A percentile compares a stretch with the other conserved stretches of the same genome.
Evolutionary conservation across 2,888 invertebrate species (phyloP).

Genomic region (Mongoloraphidia duomilia): DNA sequence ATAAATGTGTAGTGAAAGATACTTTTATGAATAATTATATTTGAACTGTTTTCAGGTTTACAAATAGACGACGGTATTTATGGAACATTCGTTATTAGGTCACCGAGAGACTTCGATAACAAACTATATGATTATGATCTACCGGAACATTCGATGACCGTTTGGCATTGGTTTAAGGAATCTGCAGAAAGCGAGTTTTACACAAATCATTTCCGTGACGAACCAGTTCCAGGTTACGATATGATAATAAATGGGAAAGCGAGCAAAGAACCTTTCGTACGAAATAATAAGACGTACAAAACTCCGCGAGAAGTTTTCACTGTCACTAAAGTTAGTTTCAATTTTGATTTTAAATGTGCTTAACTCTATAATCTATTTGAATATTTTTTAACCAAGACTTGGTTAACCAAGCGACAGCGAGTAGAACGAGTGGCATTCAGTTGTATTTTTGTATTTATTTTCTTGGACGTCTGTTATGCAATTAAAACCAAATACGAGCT

Average conservation of each 20-base stretch:
- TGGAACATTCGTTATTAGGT: background rate
- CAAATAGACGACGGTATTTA: background rate
- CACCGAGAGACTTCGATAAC: slow-evolving; percentile 11
- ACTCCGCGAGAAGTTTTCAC: slow-evolving; percentile 19
- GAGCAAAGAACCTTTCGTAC: slow-evolving; percentile 14
- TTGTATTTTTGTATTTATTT: too few relatives aligned
- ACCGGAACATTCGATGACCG: slow-evolving; percentile 31
- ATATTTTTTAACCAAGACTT: too few relatives aligned
- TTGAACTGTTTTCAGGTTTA: background rate
- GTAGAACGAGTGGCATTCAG: too few relatives aligned
- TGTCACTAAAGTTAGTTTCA: slow-evolving; percentile 16
- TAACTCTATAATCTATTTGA: too few relatives aligned
- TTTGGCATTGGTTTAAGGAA: slow-evolving; percentile 32
- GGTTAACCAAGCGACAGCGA: too few relatives aligned
- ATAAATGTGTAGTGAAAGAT: too few relatives aligned
- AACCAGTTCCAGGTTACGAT: slow-evolving; percentile 16
- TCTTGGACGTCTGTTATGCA: too few relatives aligned
- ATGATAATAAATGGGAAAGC: slow-evolving; percentile 22
- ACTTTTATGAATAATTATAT: background rate
- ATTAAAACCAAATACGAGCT: too few relatives aligned
- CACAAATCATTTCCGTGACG: slow-evolving; percentile 16
- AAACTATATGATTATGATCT: slow-evolving; percentile 32
- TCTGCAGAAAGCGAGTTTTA: slow-evolving; percentile 17
- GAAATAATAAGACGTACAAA: slow-evolving; percentile 11
- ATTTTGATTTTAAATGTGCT: background rate